Conservation (phyloP, 2,113 vertebrate genomes). For the Colossoma macropomum region DNA sequence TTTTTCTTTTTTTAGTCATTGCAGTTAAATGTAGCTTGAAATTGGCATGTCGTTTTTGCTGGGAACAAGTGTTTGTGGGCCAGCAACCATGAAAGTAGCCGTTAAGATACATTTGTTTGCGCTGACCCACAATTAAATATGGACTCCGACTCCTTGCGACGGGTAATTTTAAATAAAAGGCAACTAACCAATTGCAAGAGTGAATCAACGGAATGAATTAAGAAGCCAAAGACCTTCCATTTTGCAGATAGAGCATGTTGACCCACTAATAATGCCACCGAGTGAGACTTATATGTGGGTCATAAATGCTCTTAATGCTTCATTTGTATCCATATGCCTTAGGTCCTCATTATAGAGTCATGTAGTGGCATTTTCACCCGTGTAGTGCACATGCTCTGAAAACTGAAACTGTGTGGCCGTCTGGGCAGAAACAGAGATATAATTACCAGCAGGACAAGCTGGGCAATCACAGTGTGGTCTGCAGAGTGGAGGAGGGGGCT, state of each 20-base stretch:
- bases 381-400: neutral
- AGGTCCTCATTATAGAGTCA: neutral
- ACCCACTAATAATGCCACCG: neutral
- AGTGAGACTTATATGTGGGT: neutral
- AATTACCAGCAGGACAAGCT: neutral
- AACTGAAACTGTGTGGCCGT: neutral
- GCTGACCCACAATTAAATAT: slow-evolving; percentile 40
- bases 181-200: neutral
- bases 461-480: neutral
- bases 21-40: slow-evolving; percentile 71
- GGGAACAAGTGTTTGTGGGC: slow-evolving; percentile 54
- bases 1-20: slow-evolving; percentile 35
- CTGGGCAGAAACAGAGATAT: neutral
- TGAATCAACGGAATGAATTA: neutral
- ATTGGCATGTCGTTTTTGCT: slow-evolving; percentile 59
- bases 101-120: slow-evolving; percentile 49
- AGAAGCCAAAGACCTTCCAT: neutral
- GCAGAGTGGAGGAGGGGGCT: neutral
- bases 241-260: neutral
- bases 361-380: neutral
- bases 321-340: neutral
- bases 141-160: slow-evolving; percentile 36
- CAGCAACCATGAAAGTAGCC: slow-evolving; percentile 61
- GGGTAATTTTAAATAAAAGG: slow-evolving; percentile 19
- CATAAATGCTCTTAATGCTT: neutral